Base-by-base conservation (phyloP, 2,888 invertebrate species). In the Amblyjoppa fuscipennis region DNA sequence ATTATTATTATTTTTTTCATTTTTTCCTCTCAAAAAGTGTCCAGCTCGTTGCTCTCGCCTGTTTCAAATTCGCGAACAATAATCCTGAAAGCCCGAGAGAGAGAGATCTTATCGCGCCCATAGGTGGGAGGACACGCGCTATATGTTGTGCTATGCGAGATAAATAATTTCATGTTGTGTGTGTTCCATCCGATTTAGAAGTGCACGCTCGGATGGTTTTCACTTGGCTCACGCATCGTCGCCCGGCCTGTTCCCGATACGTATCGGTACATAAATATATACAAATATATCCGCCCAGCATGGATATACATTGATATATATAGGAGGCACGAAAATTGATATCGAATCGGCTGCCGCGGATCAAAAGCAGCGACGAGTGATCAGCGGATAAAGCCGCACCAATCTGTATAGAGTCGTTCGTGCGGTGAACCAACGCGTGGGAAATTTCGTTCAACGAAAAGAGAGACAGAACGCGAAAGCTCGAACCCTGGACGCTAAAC, bases 151-250 rank as follows among this genome's bases (percentile, higher is more conserved):
- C 38, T 34, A 13, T 31, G 64, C 64, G 64, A n/a, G 59, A 59
- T 74, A 59, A 59, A 74, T 59, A 38, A 59, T 74, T 28, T 20
- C n/a, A 74, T 59, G 56, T 41, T 74, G 59, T 6, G 20, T 73
- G 7, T 28, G 59, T 74, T 61, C 0, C 45, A 25, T 49, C 59
- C 31, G 45, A 74, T 74, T 49, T 49, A 49, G 53, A 59, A 73
- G 28, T 56, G 41, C 56, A 41, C 41, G 74, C 74, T 28, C 25
- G 56, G 59, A 4, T 38, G 6, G 25, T 59, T 74, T 74, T 74
- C 45, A 25, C 73, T 74, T 25, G 73, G 25, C 41, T 59, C 59
- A 20, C 56, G 73, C 56, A n/a, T 51, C 51, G 70, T 51, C 53
- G 53, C 51, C 11, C 53, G 38, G 41, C 20, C 11, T 20, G 41